Evolutionary conservation across 2,797 vertebrate species (phyloP), one percentile per base, ranked within the genome.

Genomic region (Bradypodion ventrale): DNA sequence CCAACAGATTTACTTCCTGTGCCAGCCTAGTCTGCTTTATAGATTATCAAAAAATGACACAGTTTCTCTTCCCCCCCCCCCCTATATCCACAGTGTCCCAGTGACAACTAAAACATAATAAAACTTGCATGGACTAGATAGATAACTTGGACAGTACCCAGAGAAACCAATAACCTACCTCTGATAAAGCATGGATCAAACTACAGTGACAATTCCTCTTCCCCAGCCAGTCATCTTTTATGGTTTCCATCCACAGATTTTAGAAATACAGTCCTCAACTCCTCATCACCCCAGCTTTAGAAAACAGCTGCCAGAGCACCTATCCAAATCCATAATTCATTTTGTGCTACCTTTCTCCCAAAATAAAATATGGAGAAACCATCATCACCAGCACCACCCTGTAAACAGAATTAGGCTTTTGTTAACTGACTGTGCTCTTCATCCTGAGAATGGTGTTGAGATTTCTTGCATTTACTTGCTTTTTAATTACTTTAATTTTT

Each of bases 271-370:
- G 52, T 13, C 19, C 5, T 84, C 76, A 35, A 7, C 23, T 75
- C 42, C 27, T 42, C 21, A 46, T 32, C 40, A n/a, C 75, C 49
- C 42, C 27, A 60, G 46, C 65, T 77, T 40, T 60, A 60, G 69
- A 78, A 77, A 60, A 78, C 40, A 72, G 66, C n/a, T 72, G 52
- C 62, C 40, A 72, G 40, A 72, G 25, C 42, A 49, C 46, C 70
- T 84, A 44, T 78, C 40, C 76, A 84, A 29, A 82, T 49, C n/a
- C 42, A 75, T 75, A n/a, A 68, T 65, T 70, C 32, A 83, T 69
- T 15, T n/a, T 49, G 69, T 83, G 44, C 49, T 60, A 44, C 25
- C 25, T 82, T 63, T 23, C n/a, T n/a, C 40, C 63, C 56, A 46
- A 62, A 44, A 65, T 65, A n/a, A 74, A 82, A 82, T 82, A 46